A percentile compares a stretch with the other conserved stretches of the same genome.
Evolutionary conservation across 2,888 invertebrate genomes (phyloP).

Genomic region (Pardosa pseudoannulata): DNA sequence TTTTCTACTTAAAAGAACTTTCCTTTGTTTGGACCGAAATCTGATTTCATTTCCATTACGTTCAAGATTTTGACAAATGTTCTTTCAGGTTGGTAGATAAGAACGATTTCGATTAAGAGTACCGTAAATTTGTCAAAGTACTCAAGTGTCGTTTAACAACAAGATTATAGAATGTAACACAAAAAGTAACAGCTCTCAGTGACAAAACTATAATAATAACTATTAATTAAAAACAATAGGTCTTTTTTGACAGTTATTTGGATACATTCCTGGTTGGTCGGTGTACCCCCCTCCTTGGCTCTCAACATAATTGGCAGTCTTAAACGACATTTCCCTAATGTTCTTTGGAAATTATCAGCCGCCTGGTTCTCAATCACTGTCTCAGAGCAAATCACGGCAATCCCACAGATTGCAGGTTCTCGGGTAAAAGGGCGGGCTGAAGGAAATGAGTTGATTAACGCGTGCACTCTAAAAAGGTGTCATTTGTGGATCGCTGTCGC

Average conservation of each 20-base stretch:
- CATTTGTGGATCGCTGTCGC: constrained; percentile 7
- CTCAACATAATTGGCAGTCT: constrained; percentile 39
- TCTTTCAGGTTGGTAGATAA: no score
- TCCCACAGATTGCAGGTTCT: constrained; percentile 33
- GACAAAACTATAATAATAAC: neutral
- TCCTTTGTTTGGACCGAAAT: no score
- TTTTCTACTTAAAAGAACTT: no score
- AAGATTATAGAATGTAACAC: no score
- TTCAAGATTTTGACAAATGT: no score
- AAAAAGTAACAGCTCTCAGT: neutral
- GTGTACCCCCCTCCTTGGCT: neutral
- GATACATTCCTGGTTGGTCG: neutral
- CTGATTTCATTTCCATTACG: no score
- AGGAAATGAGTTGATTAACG: constrained; percentile 34
- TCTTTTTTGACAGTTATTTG: no score
- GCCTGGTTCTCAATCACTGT: constrained; percentile 31
- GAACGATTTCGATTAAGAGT: no score
- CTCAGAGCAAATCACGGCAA: neutral
- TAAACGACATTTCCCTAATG: constrained; percentile 25
- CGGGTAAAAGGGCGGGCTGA: constrained; percentile 3
- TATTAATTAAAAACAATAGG: neutral
- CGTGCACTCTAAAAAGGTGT: constrained; percentile 27
- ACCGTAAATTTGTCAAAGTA: no score
- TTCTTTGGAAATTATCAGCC: constrained; percentile 15
- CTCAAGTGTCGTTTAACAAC: no score